Evolutionary conservation across 2,797 vertebrate genomes (phyloP).

Genomic region (Discoglossus pictus): DNA sequence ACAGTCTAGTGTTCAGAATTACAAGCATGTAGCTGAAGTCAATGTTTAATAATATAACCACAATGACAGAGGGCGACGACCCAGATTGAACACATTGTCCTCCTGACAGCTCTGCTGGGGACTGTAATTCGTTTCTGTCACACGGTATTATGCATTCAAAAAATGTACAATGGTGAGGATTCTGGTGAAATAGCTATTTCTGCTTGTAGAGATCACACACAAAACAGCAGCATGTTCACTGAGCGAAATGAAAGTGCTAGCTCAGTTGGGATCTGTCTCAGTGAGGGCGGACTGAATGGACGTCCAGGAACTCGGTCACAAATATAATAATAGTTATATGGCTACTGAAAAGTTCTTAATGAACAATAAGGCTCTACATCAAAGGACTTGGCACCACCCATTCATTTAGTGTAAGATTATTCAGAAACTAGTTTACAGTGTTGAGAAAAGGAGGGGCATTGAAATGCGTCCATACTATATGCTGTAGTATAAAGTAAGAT

Average conservation of each 20-base stretch:
- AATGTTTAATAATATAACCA: conserved; percentile 35
- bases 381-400: neutral
- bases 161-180: conserved; percentile 45
- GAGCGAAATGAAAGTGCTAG: conserved; percentile 21
- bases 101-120: conserved; percentile 16
- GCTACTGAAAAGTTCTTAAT: too few relatives aligned
- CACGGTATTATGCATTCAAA: conserved; percentile 45
- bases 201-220: conserved; percentile 27
- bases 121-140: conserved; percentile 52
- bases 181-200: conserved; percentile 31
- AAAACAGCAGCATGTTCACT: conserved; percentile 17
- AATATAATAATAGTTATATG: conserved; percentile 6
- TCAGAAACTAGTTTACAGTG: too few relatives aligned
- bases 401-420: too few relatives aligned
- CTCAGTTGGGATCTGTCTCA: conserved; percentile 8
- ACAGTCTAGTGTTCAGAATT: conserved; percentile 31
- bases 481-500: too few relatives aligned
- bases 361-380: neutral
- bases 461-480: too few relatives aligned
- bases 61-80: neutral
- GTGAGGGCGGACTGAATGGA: neutral
- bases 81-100: neutral
- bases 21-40: neutral
- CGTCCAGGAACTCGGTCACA: neutral
- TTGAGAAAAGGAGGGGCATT: too few relatives aligned